These are phyloP conservation scores for Colletes gigas DNA, from an alignment of 1,140 invertebrate genomes.

Conservation along the genomic window DNA sequence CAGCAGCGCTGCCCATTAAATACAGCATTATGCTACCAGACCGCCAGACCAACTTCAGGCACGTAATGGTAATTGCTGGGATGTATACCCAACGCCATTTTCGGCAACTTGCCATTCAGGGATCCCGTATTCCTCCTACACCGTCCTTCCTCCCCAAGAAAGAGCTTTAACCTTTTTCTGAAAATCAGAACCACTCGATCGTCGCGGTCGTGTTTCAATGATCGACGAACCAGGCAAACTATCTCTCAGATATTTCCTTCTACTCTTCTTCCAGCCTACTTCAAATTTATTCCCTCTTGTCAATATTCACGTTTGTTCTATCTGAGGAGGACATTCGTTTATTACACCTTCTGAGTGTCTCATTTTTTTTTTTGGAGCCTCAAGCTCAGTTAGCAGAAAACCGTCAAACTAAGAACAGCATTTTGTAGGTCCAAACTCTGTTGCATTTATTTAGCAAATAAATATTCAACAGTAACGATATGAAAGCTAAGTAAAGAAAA, in stretches of 20 bases:
- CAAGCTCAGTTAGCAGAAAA: too few relatives aligned
- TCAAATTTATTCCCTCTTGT: neutral
- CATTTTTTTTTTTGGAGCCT: too few relatives aligned
- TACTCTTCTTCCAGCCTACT: neutral
- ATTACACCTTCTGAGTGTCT: too few relatives aligned
- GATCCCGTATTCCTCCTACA: constrained; percentile 36
- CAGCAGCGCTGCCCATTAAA: constrained; percentile 74
- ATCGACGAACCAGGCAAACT: neutral
- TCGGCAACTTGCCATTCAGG: constrained; percentile 74
- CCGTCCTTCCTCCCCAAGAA: constrained; percentile 3
- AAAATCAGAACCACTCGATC: constrained; percentile 2
- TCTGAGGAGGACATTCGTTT: too few relatives aligned
- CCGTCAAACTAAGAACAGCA: too few relatives aligned
- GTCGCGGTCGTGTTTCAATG: neutral
- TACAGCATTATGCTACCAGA: constrained; percentile 78
- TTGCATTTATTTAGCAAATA: too few relatives aligned
- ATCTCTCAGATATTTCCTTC: neutral
- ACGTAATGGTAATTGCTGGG: constrained; percentile 76
- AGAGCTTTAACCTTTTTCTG: constrained; percentile 11
- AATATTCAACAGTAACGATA: too few relatives aligned
- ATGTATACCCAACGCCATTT: constrained; percentile 75
- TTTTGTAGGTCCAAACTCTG: too few relatives aligned
- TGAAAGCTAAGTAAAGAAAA: too few relatives aligned
- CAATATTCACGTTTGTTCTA: too few relatives aligned
- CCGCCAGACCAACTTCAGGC: constrained; percentile 69